Evolutionary conservation across 2,113 vertebrate genomes (phyloP).

Genomic region (Machaerirhynchus nigripectus): DNA sequence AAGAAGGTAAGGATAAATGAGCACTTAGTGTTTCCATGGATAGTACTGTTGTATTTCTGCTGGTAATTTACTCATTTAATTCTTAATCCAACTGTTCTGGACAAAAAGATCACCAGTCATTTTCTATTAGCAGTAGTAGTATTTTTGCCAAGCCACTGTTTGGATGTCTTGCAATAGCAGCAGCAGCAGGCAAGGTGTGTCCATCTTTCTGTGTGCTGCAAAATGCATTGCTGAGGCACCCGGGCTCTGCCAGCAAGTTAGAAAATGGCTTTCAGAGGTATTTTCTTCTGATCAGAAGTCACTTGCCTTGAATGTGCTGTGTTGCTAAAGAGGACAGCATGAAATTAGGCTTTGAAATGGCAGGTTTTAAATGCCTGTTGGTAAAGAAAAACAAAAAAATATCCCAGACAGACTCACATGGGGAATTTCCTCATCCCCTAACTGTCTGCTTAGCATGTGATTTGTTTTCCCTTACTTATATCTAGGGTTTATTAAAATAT

Average conservation of each 20-base stretch:
- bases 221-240: neutral
- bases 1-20: conserved; percentile 82
- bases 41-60: neutral
- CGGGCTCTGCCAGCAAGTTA: neutral
- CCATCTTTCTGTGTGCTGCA: neutral
- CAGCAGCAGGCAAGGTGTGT: neutral
- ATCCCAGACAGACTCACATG: fast-evolving
- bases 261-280: neutral
- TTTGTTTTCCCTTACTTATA: neutral
- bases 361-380: neutral
- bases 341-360: neutral
- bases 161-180: neutral
- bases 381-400: neutral
- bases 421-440: neutral
- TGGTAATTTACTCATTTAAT: neutral
- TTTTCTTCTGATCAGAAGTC: neutral
- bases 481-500: neutral
- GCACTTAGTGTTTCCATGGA: neutral
- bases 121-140: neutral
- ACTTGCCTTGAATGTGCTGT: neutral
- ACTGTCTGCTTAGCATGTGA: neutral
- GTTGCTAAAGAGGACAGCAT: neutral
- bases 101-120: neutral
- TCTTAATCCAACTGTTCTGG: neutral
- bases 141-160: neutral